phyloP scores from a whole-genome alignment of 2,888 invertebrate species.

The Dryobota labecula region DNA sequence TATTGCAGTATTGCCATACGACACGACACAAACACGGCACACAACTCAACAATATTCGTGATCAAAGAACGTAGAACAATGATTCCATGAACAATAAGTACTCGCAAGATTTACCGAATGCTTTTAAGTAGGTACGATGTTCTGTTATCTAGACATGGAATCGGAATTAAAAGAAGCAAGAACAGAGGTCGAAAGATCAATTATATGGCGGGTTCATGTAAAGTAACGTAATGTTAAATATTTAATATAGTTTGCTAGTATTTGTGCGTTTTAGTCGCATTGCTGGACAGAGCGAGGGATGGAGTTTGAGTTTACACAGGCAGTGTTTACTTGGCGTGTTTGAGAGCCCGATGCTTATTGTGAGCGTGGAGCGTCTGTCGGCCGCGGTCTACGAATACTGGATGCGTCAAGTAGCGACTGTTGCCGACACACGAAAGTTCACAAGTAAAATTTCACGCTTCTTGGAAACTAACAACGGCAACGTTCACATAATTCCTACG shows the following conservation, averaged over 20 bases:
- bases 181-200: constrained; percentile 51
- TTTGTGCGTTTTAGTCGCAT: constrained; percentile 62
- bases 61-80: constrained; percentile 64
- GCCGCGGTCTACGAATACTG: constrained; percentile 70
- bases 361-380: constrained; percentile 72
- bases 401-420: constrained; percentile 65
- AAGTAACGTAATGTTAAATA: constrained; percentile 52
- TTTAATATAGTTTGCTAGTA: constrained; percentile 59
- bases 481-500: constrained; percentile 57
- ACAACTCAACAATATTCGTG: constrained; percentile 61
- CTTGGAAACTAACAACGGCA: constrained; percentile 62
- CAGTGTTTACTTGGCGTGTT: constrained; percentile 80
- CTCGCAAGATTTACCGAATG: constrained; percentile 55
- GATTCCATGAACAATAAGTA: constrained; percentile 61
- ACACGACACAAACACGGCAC: constrained; percentile 53
- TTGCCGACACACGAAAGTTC: constrained; percentile 61
- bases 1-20: constrained; percentile 67
- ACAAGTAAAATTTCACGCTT: constrained; percentile 69
- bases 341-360: constrained; percentile 80
- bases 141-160: constrained; percentile 58
- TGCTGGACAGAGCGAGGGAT: constrained; percentile 63
- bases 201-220: constrained; percentile 25
- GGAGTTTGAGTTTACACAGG: constrained; percentile 77
- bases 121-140: constrained; percentile 49
- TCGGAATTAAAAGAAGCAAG: constrained; percentile 56